Evolutionary conservation across 1,140 invertebrate genomes (phyloP), one percentile per base, ranked within the genome.

Genomic region (Eupristina koningsbergeri): DNA sequence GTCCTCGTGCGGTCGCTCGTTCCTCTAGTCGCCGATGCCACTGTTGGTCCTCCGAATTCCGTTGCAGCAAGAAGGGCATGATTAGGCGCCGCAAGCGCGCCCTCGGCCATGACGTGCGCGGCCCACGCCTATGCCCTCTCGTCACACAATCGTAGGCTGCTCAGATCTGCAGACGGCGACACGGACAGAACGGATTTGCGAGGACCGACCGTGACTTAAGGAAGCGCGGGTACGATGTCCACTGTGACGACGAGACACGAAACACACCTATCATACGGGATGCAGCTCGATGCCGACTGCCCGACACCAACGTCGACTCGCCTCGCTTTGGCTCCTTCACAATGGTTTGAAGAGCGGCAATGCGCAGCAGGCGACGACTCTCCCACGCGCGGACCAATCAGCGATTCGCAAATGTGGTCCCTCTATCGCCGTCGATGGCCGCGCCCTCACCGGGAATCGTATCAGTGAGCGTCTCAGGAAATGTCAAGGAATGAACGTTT

Each of bases 361-460:
- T 87, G 86, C 87, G 80, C 87, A 83, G 84, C 86, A 86, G 87
- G 89, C 90, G 90, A 11, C 11, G 41, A 90, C 90, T 91, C 92
- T 91, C 91, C 91, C 90, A 91, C 91, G 90, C 90, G 87, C 81
- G 88, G 87, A 90, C 92, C 91, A 92, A 92, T 92, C 91, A 89
- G 88, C 83, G 85, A 85, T 17, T 0, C 31, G 29, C 19, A 58
- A 8, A 26, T 34, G 9, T 9, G 19, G 7, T 9, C 13, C 1
- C 47, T 61, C 53, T 31, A 47, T 45, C 17, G 15, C 45, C 19
- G 22, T 9, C 84, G 85, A 84, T 85, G 80, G 74, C 69, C 86
- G 85, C 58, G 63, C 77, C 86, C 80, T 86, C 86, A 80, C 87
- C 82, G 86, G 82, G 84, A 58, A 84, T 82, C 83, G 34, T 45